Percentiles rank a stretch among this genome's conserved stretches.
Conservation (phyloP, 2,797 vertebrate species). For the Netta rufina region DNA sequence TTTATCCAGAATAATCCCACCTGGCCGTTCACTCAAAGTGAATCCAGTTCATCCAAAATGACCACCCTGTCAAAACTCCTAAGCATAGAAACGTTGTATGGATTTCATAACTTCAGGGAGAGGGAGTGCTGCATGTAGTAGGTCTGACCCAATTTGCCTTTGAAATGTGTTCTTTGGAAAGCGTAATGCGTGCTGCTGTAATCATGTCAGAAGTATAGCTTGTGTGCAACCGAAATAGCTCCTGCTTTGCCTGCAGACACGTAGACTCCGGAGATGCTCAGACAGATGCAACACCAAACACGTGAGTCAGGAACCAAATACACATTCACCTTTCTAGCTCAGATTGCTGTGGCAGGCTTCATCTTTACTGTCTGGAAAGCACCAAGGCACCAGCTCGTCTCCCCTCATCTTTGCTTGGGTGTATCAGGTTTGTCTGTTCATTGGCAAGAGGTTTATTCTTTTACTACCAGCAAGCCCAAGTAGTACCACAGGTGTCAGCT, state of each 20-base stretch:
- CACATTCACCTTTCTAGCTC: neutral
- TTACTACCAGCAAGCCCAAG: neutral
- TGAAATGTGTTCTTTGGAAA: constrained; percentile 5
- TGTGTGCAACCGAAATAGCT: neutral
- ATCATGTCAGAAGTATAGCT: neutral
- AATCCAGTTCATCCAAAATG: constrained; percentile 20
- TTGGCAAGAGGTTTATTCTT: neutral
- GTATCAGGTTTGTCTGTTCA: neutral
- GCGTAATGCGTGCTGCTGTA: neutral
- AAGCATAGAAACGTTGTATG: neutral
- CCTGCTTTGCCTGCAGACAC: neutral
- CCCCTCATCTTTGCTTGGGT: neutral
- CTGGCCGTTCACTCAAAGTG: neutral
- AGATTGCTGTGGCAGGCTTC: neutral
- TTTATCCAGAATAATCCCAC: constrained; percentile 48
- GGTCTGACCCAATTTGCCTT: neutral
- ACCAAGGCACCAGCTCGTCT: neutral
- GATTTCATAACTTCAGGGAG: neutral
- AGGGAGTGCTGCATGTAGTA: neutral
- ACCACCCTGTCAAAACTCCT: neutral
- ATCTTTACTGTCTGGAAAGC: neutral
- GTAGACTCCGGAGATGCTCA: neutral
- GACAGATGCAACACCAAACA: neutral
- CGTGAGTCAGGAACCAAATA: neutral
- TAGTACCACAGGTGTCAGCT: neutral